A percentile compares a stretch with the other conserved stretches of the same genome.
Conservation (phyloP, 2,113 vertebrate species). For the Erpornis zantholeuca region DNA sequence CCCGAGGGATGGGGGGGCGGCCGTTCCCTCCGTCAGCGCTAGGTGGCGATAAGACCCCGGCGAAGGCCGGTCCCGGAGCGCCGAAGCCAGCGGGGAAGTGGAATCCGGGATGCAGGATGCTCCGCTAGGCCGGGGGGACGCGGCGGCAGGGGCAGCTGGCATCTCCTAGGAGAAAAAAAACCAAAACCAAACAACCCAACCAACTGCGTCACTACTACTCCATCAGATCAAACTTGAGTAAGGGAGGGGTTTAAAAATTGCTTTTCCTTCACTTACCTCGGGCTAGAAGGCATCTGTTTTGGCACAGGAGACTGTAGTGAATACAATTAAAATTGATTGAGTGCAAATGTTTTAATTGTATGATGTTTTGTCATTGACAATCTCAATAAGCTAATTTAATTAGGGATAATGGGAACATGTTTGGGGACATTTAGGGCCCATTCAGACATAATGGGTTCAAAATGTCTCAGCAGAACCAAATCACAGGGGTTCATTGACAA, state of each 20-base stretch:
- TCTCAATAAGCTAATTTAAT: slow-evolving; percentile 32
- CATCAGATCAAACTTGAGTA: background rate
- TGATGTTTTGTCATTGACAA: slow-evolving; percentile 40
- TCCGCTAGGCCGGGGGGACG: too few species aligned
- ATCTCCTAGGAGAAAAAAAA: background rate
- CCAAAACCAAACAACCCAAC: background rate
- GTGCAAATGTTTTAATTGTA: slow-evolving; percentile 60
- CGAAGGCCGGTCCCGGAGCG: background rate
- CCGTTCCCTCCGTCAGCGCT: background rate
- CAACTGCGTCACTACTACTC: background rate
- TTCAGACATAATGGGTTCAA: background rate
- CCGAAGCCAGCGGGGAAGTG: background rate
- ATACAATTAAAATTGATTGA: slow-evolving; percentile 66
- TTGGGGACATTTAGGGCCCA: background rate
- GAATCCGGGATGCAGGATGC: too few species aligned
- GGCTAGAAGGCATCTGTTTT: slow-evolving; percentile 44
- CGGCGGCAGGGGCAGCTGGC: background rate
- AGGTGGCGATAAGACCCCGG: slow-evolving; percentile 11
- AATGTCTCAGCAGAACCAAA: background rate
- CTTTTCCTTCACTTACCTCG: slow-evolving; percentile 14
- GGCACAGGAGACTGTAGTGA: background rate
- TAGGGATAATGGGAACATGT: slow-evolving; percentile 14
- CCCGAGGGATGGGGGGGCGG: fast-evolving
- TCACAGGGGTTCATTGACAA: background rate
- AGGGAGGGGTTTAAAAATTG: slow-evolving; percentile 19